Base-by-base conservation (phyloP, 2,113 vertebrate genomes). In the Ctenodactylus gundi region DNA sequence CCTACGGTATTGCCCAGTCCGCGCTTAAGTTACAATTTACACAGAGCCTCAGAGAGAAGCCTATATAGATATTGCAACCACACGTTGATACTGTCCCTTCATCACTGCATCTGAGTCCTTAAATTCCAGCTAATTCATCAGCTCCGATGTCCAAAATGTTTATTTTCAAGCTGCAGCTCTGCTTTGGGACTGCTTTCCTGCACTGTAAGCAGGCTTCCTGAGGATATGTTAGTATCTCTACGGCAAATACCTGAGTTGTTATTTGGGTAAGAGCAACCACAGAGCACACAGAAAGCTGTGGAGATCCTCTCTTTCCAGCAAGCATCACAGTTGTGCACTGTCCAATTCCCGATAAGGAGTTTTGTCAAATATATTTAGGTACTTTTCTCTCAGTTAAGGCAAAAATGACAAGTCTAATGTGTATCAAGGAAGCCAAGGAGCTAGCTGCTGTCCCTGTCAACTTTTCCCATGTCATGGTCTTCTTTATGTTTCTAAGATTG, bases 101-200 rank as follows among this genome's bases (percentile, higher is more conserved):
- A 64, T 53, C 13, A 5, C 14, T n/a, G 3, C 7, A 31, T 65
- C 77, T 12, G 4, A 76, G 41, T 58, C 15, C 36, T 91, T 12
- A 31, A 29, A 27, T 51, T 34, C 23, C 12, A 31, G 13, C 9
- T 41, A 4, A 46, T 53, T 41, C 57, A 73, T 4, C 18, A 53
- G 1, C 13, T 46, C 13, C 7, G 14, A 17, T 7, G 27, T 5
- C 20, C 51, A 83, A 29, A 34, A 34, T 10, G 4, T 2, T 0
- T 11, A 18, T 53, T 39, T 70, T 72, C 13, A 51, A 31, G 12
- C 72, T n/a, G 55, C 11, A 44, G 29, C 9, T 60, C 29, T 84
- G 27, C 53, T 39, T 39, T 29, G 13, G 49, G 25, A 75, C 58
- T 23, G 58, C 36, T 60, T 17, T 90, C 11, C 21, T 57, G 12